Percentiles rank a stretch among this genome's conserved stretches.
These are phyloP conservation scores for Leptopilina drosophilae DNA, from an alignment of 2,888 invertebrate species.

Conservation along the genomic window DNA sequence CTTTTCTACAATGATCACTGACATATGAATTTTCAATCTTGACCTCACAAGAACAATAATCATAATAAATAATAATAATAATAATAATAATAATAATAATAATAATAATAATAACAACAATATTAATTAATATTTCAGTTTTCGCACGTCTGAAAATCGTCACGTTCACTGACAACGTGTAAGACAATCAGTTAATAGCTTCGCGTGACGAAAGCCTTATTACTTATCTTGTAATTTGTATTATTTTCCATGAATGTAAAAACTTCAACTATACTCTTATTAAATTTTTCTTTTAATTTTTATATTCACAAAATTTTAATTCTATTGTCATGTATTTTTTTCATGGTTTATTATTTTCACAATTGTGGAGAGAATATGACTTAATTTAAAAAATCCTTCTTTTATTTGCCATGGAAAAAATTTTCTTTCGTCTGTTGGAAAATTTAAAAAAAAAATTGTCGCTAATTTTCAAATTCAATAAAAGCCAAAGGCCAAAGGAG, in stretches of 20 bases:
- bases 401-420: too few species aligned
- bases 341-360: too few species aligned
- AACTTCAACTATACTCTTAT: not conserved
- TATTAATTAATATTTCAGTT: constrained; percentile 1
- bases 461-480: too few species aligned
- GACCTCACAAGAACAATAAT: constrained; percentile 8
- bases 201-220: not conserved
- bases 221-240: constrained; percentile 1
- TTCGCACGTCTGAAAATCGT: not conserved
- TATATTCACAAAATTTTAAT: too few species aligned
- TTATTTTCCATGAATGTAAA: not conserved
- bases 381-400: too few species aligned
- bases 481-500: too few species aligned
- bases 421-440: too few species aligned
- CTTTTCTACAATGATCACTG: constrained; percentile 55
- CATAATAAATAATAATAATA: not conserved
- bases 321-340: too few species aligned
- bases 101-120: not conserved
- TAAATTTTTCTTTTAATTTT: too few species aligned
- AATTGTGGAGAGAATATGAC: too few species aligned
- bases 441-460: too few species aligned
- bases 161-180: not conserved
- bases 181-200: not conserved
- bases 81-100: not conserved
- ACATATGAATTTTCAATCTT: constrained; percentile 51